Evolutionary conservation across 2,113 vertebrate species (phyloP), one percentile per base, ranked within the genome.

Genomic region (Scatophagus argus): DNA sequence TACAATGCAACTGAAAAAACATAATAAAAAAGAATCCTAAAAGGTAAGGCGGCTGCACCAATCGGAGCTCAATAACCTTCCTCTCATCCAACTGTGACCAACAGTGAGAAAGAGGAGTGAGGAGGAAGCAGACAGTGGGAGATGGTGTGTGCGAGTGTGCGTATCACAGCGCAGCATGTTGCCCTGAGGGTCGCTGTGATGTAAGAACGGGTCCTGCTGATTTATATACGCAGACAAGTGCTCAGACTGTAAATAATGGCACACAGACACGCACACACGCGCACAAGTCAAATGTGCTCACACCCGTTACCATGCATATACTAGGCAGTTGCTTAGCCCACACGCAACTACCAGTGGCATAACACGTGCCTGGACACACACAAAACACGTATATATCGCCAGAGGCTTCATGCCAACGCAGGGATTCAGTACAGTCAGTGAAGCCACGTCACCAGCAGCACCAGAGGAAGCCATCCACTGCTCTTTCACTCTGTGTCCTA

Each of bases 161-260:
- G 34, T 63, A 44, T 75, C 6, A 31, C 55, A 74, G 60, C 5
- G 4, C 62, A 71, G 80, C 54, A 19, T 66, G 70, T 44, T 65
- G 63, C 63, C 87, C 69, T 8, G 65, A 63, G 85, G 86, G 43
- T 31, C 58, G 60, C 12, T 63, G 38, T 90, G 85, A 92, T 82
- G 84, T 71, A 89, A 92, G 54, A 87, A 72, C 14, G 34, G 16
- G 29, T 49, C 17, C 47, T 69, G 75, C 60, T 89, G 84, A 93
- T 92, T 91, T 89, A 92, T 90, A 71, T 21, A 90, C 69, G 83
- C 41, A 31, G 87, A 91, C 92, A 89, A 89, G 87, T 36, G 70
- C 70, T 86, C 68, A 78, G 58, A 74, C 73, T 83, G 76, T 77
- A 91, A 83, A 86, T 69, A 92, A 88, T 67, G 56, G 34, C 55